Percentiles rank a stretch among this genome's conserved stretches.
These are phyloP conservation scores for Periophthalmus modestus DNA, from an alignment of 2,113 vertebrate species.

Conservation along the genomic window DNA sequence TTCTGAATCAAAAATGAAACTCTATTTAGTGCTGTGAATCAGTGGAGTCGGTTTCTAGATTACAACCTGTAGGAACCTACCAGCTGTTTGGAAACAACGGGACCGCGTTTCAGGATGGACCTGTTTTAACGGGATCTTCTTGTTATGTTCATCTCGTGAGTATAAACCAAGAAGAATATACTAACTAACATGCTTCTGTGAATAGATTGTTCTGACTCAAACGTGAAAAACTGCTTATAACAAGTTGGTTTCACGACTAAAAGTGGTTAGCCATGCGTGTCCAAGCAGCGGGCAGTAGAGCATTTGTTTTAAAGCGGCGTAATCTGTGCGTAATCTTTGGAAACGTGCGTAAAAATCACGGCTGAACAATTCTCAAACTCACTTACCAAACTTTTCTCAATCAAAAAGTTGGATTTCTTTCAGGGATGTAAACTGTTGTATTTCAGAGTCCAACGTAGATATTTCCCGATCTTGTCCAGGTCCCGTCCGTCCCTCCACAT, in stretches of 20 bases:
- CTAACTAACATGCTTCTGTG: background rate
- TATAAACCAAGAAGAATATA: background rate
- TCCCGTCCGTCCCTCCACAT: constrained; percentile 44
- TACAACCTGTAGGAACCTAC: background rate
- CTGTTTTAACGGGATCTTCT: background rate
- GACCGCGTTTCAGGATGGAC: background rate
- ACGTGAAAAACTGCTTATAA: background rate
- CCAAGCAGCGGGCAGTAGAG: background rate
- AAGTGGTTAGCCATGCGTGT: background rate
- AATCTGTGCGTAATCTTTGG: background rate
- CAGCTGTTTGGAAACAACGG: constrained; percentile 4
- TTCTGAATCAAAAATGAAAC: background rate
- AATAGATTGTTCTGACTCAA: background rate
- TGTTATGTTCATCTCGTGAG: too few relatives aligned
- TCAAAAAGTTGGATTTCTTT: background rate
- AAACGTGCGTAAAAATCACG: constrained; percentile 26
- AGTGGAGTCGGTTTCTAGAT: background rate
- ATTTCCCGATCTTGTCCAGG: constrained; percentile 45
- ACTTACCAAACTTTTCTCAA: constrained; percentile 48
- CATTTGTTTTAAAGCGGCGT: constrained; percentile 5
- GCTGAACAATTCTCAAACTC: background rate
- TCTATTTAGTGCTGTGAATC: background rate
- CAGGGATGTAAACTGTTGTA: background rate
- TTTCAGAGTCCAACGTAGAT: background rate
- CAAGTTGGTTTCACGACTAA: background rate